A percentile compares a stretch with the other conserved stretches of the same genome.
Conservation (phyloP, 2,113 vertebrate genomes). For the Motacilla alba region DNA sequence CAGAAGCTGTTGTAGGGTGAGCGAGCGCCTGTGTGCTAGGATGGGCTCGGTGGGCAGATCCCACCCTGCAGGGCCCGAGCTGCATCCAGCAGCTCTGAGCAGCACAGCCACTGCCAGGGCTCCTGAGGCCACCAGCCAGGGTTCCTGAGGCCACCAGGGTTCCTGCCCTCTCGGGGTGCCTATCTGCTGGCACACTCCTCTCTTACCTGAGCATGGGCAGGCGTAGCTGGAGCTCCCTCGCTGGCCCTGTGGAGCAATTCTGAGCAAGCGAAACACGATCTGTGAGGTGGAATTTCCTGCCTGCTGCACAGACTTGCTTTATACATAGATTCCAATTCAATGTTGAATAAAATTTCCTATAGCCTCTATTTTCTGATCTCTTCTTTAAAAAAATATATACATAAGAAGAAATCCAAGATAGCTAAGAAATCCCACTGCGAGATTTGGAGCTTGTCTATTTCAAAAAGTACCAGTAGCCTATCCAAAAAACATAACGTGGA, state of each 20-base stretch:
- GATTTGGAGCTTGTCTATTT: neutral
- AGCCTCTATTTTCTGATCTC: neutral
- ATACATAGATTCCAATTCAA: neutral
- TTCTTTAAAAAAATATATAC: neutral
- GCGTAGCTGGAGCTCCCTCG: rapidly evolving
- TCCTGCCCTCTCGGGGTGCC: neutral
- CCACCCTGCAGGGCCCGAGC: neutral
- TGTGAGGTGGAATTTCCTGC: neutral
- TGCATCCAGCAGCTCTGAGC: rapidly evolving
- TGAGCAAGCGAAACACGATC: neutral
- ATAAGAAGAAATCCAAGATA: neutral
- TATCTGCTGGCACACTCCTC: neutral
- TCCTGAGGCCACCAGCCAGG: neutral
- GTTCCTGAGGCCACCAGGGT: neutral
- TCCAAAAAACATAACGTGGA: rapidly evolving
- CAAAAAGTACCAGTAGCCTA: neutral
- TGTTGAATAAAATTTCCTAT: neutral
- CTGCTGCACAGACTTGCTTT: neutral
- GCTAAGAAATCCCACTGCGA: neutral
- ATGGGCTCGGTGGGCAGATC: neutral
- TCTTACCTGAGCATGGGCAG: neutral
- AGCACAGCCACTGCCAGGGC: rapidly evolving
- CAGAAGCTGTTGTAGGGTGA: neutral
- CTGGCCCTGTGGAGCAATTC: neutral
- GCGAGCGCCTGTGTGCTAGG: rapidly evolving